phyloP scores from a whole-genome alignment of 2,113 vertebrate species.

The Gambusia holbrooki region DNA sequence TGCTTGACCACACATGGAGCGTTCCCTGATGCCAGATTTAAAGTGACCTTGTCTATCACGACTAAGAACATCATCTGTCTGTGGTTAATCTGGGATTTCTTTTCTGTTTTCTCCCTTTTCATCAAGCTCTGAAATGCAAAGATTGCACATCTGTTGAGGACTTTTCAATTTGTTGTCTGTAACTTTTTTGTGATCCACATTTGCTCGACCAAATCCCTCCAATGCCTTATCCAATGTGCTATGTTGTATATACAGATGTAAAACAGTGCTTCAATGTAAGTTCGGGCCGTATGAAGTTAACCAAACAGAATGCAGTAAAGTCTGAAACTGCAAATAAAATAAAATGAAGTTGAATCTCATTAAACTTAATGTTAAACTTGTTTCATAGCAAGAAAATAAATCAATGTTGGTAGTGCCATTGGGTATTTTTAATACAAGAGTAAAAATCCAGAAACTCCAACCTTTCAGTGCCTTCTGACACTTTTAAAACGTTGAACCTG shows the following conservation, averaged over 20 bases:
- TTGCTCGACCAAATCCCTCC: not conserved
- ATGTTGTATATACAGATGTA: not conserved
- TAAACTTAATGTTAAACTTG: too few relatives aligned
- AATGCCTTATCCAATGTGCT: not conserved
- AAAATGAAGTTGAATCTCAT: too few relatives aligned
- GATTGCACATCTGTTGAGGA: slow-evolving; percentile 5
- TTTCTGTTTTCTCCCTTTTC: not conserved
- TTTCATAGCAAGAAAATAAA: too few relatives aligned
- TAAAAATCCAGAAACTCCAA: slow-evolving; percentile 23
- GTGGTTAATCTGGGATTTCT: slow-evolving; percentile 13
- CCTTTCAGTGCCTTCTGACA: slow-evolving; percentile 2
- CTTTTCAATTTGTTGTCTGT: slow-evolving; percentile 6
- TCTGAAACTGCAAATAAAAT: too few relatives aligned
- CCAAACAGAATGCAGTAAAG: too few relatives aligned
- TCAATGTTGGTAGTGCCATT: too few relatives aligned
- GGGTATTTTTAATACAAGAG: too few relatives aligned
- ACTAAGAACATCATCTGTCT: slow-evolving; percentile 12
- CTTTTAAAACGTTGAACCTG: slow-evolving; percentile 4
- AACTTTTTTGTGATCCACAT: not conserved
- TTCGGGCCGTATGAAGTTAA: too few relatives aligned
- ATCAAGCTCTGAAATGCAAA: not conserved
- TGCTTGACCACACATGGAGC: slow-evolving; percentile 10
- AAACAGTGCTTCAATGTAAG: not conserved
- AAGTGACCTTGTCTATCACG: slow-evolving; percentile 18
- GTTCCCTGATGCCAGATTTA: slow-evolving; percentile 14